These are phyloP conservation scores for Lerista edwardsae DNA, from an alignment of 2,797 vertebrate genomes.

Conservation along the genomic window DNA sequence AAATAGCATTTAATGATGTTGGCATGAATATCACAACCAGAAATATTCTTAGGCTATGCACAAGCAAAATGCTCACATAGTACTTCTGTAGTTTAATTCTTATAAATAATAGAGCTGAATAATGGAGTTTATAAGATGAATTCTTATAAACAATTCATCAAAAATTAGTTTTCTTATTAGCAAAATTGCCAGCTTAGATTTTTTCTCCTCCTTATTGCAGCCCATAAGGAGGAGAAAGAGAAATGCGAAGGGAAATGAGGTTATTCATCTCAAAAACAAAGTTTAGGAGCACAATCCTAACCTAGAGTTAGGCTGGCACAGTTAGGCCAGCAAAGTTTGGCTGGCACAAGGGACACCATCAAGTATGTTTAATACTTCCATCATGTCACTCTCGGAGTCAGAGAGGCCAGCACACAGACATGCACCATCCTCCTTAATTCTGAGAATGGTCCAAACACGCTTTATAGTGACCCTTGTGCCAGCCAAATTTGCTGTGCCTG, in stretches of 20 bases:
- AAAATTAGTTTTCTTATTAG: slow-evolving; percentile 41
- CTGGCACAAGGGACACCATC: no score
- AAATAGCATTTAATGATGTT: slow-evolving; percentile 52
- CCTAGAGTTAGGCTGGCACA: no score
- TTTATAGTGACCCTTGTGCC: no score
- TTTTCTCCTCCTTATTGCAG: not conserved
- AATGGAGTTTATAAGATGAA: not conserved
- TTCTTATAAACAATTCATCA: slow-evolving; percentile 50
- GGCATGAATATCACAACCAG: slow-evolving; percentile 41
- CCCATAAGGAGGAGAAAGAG: not conserved
- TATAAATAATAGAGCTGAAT: slow-evolving; percentile 22
- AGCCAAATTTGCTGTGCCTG: no score
- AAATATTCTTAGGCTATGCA: slow-evolving; percentile 56
- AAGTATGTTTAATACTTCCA: no score
- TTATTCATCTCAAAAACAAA: not conserved
- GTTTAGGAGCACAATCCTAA: no score
- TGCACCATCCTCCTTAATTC: no score
- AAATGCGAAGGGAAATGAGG: not conserved
- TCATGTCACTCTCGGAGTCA: no score
- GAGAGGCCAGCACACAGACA: no score
- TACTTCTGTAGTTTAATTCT: slow-evolving; percentile 36
- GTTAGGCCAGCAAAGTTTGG: no score
- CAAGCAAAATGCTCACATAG: slow-evolving; percentile 34
- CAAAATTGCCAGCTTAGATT: slow-evolving; percentile 34
- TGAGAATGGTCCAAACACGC: no score